Evolutionary conservation across 2,113 vertebrate genomes (phyloP), one percentile per base, ranked within the genome.

Genomic region (Gymnocephalus cernua): DNA sequence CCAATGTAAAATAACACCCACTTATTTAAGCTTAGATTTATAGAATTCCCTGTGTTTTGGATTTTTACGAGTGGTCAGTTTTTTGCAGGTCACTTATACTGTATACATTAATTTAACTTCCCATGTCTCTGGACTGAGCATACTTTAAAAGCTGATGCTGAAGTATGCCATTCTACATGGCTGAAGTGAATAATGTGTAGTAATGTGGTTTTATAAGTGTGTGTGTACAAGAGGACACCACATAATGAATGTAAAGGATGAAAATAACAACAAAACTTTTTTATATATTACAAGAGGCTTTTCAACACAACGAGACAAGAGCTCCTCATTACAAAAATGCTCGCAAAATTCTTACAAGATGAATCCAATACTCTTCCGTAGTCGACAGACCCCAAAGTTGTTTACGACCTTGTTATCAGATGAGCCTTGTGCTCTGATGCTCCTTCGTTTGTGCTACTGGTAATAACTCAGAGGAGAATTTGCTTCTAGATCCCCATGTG

Each of bases 321-420:
- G 53, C 27, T 70, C 35, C 67, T 59, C 8, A 64, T 81, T 59
- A 59, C 14, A 11, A 44, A 79, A 86, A 47, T 6, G 21, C 19
- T 63, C 48, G n/a, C 50, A 64, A 61, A 29, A 16, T 69, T 32
- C 44, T 29, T 8, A 15, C n/a, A n/a, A 58, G 21, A 87, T 80
- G 51, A 54, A 53, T 86, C 80, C 63, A 80, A 74, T 41, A 25
- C 41, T 10, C 66, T 27, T 44, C 23, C 7, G 15, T 38, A 65
- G 69, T 73, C 10, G 25, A 71, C 63, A 48, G 45, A 61, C 56
- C 56, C 50, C 62, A 25, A 63, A 77, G 47, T 83, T 85, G 74
- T 86, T 89, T 82, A 74, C 25, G 15, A 80, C 45, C 62, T 85
- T 50, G 56, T 90, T 81, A 79, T 74, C 75, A 74, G 44, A 77